Base-by-base conservation (phyloP, 2,888 invertebrate genomes). In the Belgica antarctica region DNA sequence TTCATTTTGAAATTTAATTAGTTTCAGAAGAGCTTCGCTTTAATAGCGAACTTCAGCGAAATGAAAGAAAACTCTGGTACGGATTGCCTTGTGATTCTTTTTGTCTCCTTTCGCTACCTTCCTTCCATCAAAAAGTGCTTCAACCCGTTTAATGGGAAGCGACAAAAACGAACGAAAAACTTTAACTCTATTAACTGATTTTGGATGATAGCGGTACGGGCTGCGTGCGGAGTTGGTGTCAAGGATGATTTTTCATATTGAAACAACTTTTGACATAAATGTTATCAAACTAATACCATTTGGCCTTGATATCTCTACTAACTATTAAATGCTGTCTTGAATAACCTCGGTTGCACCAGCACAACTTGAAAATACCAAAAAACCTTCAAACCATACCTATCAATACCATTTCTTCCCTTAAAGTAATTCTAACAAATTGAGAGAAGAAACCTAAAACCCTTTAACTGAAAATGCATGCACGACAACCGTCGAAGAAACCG, bases 151-250 rank as follows among this genome's bases (percentile, higher is more conserved):
- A n/a, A 41, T 41, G 2, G 41, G n/a, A 12, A n/a, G 4, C 5
- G 15, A 41, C 41, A 41, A 41, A 41, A 41, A 41, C 3, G 15
- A 31, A 31, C 5, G 10, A 31, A 31, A 31, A 31, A 31, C 31
- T 31, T 31, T 7, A 41, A 41, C 41, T 41, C n/a, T 41, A 41
- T 10, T 41, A 41, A 41, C 41, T 41, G 41, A 41, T 41, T 41
- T 41, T 15, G 12, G 41, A 41, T 41, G 31, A 10, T 10, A 31
- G n/a, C n/a, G n/a, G n/a, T n/a, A n/a, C n/a, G n/a, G n/a, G n/a
- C n/a, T n/a, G n/a, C n/a, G n/a, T n/a, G n/a, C n/a, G n/a, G n/a
- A n/a, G n/a, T n/a, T n/a, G n/a, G n/a, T n/a, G n/a, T n/a, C n/a
- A n/a, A n/a, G n/a, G n/a, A n/a, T n/a, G n/a, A n/a, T n/a, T n/a